A percentile compares a stretch with the other conserved stretches of the same genome.
Evolutionary conservation across 2,113 vertebrate species (phyloP).

Genomic region (Atlantisia rogersi): DNA sequence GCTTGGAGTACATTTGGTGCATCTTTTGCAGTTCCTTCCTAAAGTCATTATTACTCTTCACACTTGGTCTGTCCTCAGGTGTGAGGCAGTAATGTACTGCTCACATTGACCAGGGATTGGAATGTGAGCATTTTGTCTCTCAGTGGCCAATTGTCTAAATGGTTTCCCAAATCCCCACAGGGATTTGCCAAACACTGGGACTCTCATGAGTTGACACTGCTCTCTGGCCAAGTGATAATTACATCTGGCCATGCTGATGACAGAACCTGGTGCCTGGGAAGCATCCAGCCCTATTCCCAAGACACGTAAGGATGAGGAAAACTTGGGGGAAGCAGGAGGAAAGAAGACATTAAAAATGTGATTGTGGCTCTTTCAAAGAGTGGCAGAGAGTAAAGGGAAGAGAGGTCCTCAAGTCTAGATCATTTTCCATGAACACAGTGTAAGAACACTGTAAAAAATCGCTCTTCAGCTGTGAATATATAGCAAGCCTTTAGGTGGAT

Average conservation of each 20-base stretch:
- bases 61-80: neutral
- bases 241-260: neutral
- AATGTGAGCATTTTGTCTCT: neutral
- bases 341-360: neutral
- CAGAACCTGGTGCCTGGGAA: neutral
- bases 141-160: neutral
- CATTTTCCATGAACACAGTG: neutral
- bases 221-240: neutral
- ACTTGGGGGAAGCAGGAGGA: neutral
- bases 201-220: neutral
- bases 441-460: neutral
- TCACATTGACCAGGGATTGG: neutral
- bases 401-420: neutral
- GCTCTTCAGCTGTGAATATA: neutral
- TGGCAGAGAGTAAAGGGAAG: neutral
- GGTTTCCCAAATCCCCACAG: neutral
- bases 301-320: neutral
- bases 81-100: neutral
- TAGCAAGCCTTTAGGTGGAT: neutral
- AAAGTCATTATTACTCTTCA: neutral
- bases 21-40: neutral
- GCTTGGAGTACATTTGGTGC: neutral
- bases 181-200: neutral
- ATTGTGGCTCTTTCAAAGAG: neutral
- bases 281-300: neutral